A percentile compares a stretch with the other conserved stretches of the same genome.
Evolutionary conservation across 2,797 vertebrate species (phyloP).

Genomic region (Miichthys miiuy): DNA sequence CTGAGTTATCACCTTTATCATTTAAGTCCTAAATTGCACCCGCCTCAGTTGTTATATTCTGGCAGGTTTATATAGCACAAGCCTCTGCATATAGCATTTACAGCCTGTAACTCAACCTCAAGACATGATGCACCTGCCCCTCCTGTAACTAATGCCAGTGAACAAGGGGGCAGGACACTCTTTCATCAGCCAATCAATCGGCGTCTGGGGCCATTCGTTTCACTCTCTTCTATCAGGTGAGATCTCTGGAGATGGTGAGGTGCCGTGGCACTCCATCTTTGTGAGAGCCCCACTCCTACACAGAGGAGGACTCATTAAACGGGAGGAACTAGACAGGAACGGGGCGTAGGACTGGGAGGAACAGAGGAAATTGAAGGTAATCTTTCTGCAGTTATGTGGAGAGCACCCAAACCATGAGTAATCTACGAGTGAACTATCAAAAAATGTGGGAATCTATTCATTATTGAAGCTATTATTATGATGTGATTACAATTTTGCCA

Average conservation of each 20-base stretch:
- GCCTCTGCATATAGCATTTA: constrained; percentile 24
- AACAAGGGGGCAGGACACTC: constrained; percentile 76
- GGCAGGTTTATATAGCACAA: constrained; percentile 32
- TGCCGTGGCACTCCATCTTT: constrained; percentile 73
- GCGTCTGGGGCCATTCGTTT: constrained; percentile 83
- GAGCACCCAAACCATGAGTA: neutral
- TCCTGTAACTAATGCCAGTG: constrained; percentile 79
- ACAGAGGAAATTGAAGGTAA: constrained; percentile 32
- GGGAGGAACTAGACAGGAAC: constrained; percentile 42
- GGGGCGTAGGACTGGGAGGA: constrained; percentile 26
- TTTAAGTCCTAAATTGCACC: constrained; percentile 17
- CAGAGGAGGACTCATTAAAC: constrained; percentile 66
- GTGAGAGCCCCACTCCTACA: constrained; percentile 71
- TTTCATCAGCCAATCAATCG: constrained; percentile 83
- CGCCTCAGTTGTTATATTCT: constrained; percentile 17
- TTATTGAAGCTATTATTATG: neutral
- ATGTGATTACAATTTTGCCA: neutral
- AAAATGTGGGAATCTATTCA: neutral
- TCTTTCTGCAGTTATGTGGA: constrained; percentile 21
- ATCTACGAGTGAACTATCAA: neutral
- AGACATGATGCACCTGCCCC: constrained; percentile 42
- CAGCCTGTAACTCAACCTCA: constrained; percentile 40
- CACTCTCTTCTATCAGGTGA: constrained; percentile 64
- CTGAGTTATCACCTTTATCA: constrained; percentile 38
- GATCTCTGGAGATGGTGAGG: constrained; percentile 77